Conservation (phyloP, 2,113 vertebrate genomes). For the Myotis yumanensis region DNA sequence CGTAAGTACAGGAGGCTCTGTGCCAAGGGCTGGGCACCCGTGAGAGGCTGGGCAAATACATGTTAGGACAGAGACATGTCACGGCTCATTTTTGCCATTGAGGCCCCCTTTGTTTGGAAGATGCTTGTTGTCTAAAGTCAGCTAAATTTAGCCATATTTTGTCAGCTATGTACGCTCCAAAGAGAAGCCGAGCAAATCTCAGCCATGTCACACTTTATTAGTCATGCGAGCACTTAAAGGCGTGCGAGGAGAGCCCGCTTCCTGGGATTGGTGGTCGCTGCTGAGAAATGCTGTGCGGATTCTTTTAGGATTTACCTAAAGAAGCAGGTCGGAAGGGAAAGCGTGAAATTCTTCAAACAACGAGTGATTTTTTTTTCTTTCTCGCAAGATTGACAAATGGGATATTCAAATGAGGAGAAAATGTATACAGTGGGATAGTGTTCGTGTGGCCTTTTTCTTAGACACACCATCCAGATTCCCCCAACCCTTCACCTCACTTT, state of each 20-base stretch:
- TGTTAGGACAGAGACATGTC: constrained; percentile 79
- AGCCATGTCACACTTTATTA: constrained; percentile 88
- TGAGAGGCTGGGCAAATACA: constrained; percentile 67
- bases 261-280: constrained; percentile 76
- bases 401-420: constrained; percentile 78
- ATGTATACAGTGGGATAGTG: constrained; percentile 39
- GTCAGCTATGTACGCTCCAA: constrained; percentile 83
- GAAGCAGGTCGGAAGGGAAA: constrained; percentile 71
- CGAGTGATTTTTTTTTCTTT: constrained; percentile 54
- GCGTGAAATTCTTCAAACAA: constrained; percentile 82
- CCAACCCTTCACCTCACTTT: constrained; percentile 2
- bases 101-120: constrained; percentile 82
- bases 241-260: constrained; percentile 75
- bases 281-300: constrained; percentile 80
- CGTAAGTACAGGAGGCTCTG: rapidly evolving
- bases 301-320: constrained; percentile 83
- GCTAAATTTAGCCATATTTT: constrained; percentile 87
- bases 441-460: not conserved
- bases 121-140: constrained; percentile 84
- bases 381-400: constrained; percentile 75
- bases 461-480: not conserved
- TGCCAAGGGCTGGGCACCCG: not conserved
- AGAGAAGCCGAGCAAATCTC: constrained; percentile 86
- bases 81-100: constrained; percentile 81
- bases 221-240: constrained; percentile 87